phyloP scores from a whole-genome alignment of 2,888 invertebrate species.

The Schrankia costaestrigalis region DNA sequence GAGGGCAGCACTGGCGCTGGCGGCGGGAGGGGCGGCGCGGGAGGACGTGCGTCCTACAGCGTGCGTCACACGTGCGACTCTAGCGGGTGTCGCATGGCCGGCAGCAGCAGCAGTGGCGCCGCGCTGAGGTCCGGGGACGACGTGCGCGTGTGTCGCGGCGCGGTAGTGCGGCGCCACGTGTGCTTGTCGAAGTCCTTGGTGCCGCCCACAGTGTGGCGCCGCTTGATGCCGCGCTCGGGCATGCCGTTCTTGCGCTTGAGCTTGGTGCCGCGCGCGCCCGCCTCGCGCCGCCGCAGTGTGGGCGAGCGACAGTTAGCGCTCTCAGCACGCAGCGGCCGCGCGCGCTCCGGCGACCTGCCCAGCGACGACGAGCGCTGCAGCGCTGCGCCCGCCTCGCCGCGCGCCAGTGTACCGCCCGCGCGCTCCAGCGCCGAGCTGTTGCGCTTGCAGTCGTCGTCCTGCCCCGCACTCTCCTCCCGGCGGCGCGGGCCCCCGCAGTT shows the following conservation, averaged over 20 bases:
- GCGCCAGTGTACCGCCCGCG: slow-evolving; percentile 10
- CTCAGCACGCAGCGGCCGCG: slow-evolving; percentile 81
- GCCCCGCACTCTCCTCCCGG: slow-evolving; percentile 18
- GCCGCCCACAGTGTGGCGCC: slow-evolving; percentile 95
- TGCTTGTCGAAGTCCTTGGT: slow-evolving; percentile 90
- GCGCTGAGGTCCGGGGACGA: slow-evolving; percentile 80
- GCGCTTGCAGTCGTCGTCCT: slow-evolving; percentile 36
- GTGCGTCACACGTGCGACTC: slow-evolving; percentile 45
- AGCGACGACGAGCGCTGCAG: slow-evolving; percentile 83
- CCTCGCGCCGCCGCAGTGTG: slow-evolving; percentile 80
- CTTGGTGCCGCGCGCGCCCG: slow-evolving; percentile 80
- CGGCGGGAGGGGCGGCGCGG: slow-evolving; percentile 19
- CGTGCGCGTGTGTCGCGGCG: slow-evolving; percentile 81
- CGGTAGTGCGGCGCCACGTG: slow-evolving; percentile 82
- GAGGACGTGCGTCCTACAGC: slow-evolving; percentile 1
- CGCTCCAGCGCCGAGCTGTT: slow-evolving; percentile 44
- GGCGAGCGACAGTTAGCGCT: slow-evolving; percentile 78
- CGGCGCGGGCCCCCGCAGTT: slow-evolving; percentile 48
- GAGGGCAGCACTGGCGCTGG: background rate
- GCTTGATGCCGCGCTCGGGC: slow-evolving; percentile 91
- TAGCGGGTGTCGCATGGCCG: too few relatives aligned
- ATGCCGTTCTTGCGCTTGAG: slow-evolving; percentile 88
- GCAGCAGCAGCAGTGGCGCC: slow-evolving; percentile 40
- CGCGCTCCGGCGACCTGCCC: slow-evolving; percentile 72
- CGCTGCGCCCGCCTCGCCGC: slow-evolving; percentile 29